Conservation (phyloP, 2,113 vertebrate species). For the Castor canadensis region DNA sequence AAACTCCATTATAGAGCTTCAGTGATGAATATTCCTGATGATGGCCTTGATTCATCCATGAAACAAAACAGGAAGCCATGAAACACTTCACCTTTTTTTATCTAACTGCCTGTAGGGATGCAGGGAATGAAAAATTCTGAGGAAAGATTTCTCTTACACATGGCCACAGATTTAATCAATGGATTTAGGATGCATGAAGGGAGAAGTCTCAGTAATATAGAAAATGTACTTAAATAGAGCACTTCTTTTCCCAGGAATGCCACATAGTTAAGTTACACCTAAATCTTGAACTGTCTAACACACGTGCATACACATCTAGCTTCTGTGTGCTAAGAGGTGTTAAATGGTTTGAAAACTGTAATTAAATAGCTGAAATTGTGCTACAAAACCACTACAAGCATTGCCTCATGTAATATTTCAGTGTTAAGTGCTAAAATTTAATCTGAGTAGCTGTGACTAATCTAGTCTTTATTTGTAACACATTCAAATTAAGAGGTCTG, state of each 20-base stretch:
- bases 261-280: constrained; percentile 54
- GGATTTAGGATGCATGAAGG: not conserved
- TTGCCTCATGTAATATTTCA: constrained; percentile 53
- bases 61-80: not conserved
- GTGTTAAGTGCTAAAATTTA: constrained; percentile 58
- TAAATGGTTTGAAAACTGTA: constrained; percentile 61
- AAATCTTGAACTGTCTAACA: constrained; percentile 5
- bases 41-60: not conserved
- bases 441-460: constrained; percentile 72
- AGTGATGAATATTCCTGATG: not conserved
- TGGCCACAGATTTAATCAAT: constrained; percentile 29
- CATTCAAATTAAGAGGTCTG: constrained; percentile 66
- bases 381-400: constrained; percentile 37
- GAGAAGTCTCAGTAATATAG: not conserved
- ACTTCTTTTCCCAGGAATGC: constrained; percentile 17
- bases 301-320: not conserved
- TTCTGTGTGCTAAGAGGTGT: constrained; percentile 26
- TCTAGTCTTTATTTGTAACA: constrained; percentile 73
- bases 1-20: not conserved
- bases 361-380: constrained; percentile 69
- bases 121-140: not conserved
- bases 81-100: not conserved
- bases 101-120: not conserved
- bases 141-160: constrained; percentile 36
- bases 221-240: not conserved